Evolutionary conservation across 2,888 invertebrate genomes (phyloP).

Genomic region (Leptopterna dolabrata): DNA sequence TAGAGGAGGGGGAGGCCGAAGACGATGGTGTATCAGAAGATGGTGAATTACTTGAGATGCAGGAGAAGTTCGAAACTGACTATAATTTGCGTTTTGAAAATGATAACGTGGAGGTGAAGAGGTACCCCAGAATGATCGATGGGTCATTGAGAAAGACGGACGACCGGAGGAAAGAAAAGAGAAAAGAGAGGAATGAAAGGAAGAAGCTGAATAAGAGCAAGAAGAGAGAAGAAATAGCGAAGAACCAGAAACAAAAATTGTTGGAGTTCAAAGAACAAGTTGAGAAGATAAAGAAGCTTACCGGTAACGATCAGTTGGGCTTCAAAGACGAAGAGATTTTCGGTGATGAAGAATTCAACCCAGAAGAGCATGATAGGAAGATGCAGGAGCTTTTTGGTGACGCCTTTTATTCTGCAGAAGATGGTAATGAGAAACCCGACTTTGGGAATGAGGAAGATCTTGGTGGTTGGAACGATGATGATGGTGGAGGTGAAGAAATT

Average conservation of each 20-base stretch:
- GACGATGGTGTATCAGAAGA: slow-evolving; percentile 78
- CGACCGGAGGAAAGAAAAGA: slow-evolving; percentile 80
- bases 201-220: slow-evolving; percentile 82
- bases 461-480: background rate
- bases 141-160: slow-evolving; percentile 85
- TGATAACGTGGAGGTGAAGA: slow-evolving; percentile 86
- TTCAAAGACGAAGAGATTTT: slow-evolving; percentile 68
- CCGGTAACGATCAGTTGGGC: slow-evolving; percentile 81
- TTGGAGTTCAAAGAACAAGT: slow-evolving; percentile 93
- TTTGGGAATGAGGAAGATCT: slow-evolving; percentile 73
- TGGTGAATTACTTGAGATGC: slow-evolving; percentile 85
- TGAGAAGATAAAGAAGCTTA: slow-evolving; percentile 84
- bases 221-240: slow-evolving; percentile 87
- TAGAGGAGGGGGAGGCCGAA: slow-evolving; percentile 69
- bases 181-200: slow-evolving; percentile 79
- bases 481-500: slow-evolving; percentile 29
- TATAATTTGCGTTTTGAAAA: slow-evolving; percentile 98
- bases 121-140: slow-evolving; percentile 90
- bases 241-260: slow-evolving; percentile 86
- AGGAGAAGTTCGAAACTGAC: slow-evolving; percentile 92
- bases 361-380: slow-evolving; percentile 84
- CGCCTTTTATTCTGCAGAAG: slow-evolving; percentile 82
- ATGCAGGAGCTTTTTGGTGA: slow-evolving; percentile 91
- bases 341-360: slow-evolving; percentile 91
- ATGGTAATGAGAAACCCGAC: slow-evolving; percentile 78